Evolutionary conservation across 2,888 invertebrate genomes (phyloP), one percentile per base, ranked within the genome.

Genomic region (Orchesellides sinensis): DNA sequence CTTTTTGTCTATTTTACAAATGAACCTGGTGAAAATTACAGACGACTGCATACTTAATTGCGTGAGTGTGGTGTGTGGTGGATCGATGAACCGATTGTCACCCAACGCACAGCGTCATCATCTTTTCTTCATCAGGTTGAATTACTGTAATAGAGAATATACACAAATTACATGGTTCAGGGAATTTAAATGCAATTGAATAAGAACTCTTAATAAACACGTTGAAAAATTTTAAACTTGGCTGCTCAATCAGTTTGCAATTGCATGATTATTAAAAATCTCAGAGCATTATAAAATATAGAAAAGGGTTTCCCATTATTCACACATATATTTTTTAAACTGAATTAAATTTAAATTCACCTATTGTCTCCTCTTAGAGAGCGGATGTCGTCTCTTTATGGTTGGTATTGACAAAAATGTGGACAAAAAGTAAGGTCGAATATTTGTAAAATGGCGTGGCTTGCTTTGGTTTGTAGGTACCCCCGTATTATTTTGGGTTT

Each of bases 1-100:
- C 52, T 17, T 52, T 52, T 52, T 52, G 10, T 52, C n/a, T n/a
- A n/a, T n/a, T n/a, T n/a, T 52, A 52, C 40, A 40, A 8, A 8
- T 59, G 40, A n/a, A 14, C 49, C 1, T 69, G 2, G 23, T 27
- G 8, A 73, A 61, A 78, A 78, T 78, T 61, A 78, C 69, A 69
- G 69, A 69, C 17, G 68, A 78, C 68, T 78, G 69, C 19, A 69
- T 78, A 69, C 69, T 78, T 69, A 78, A 78, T 78, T 78, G 69
- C 69, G 29, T 59, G 77, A 78, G 69, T 69, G 77, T 27, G 61
- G 61, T n/a, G n/a, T n/a, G n/a, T n/a, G n/a, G n/a, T n/a, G n/a
- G n/a, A n/a, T 69, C 35, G 68, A 47, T 52, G 32, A 40, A 69
- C 69, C 69, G 77, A 29, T 47, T 66, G 75, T 75, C 75, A 66